phyloP scores from a whole-genome alignment of 1,140 invertebrate genomes.

The Thaumetopoea pityocampa region DNA sequence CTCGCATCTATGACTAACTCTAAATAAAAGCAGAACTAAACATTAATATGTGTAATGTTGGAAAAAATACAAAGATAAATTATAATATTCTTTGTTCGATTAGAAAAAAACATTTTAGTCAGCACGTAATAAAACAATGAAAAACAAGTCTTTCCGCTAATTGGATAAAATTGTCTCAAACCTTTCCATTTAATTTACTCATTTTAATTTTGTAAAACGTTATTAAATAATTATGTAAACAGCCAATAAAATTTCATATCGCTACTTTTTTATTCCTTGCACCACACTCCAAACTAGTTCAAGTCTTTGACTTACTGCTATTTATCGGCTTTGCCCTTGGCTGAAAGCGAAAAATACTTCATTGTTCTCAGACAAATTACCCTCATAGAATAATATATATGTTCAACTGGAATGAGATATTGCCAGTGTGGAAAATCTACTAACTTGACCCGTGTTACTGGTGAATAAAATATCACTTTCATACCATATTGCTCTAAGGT shows the following conservation, averaged over 20 bases:
- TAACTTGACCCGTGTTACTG: slow-evolving; percentile 11
- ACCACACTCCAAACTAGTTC: slow-evolving; percentile 28
- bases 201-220: no score
- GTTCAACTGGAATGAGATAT: slow-evolving; percentile 21
- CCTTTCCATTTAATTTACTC: no score
- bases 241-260: neutral
- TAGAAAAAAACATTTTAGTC: no score
- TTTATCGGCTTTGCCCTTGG: slow-evolving; percentile 37
- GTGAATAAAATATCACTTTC: slow-evolving; percentile 20
- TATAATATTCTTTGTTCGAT: no score
- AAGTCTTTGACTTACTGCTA: slow-evolving; percentile 37
- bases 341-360: slow-evolving; percentile 51
- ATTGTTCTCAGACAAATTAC: slow-evolving; percentile 58
- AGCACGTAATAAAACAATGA: no score
- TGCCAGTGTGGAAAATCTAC: slow-evolving; percentile 4
- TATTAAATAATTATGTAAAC: neutral
- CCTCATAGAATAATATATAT: slow-evolving; percentile 29
- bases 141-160: no score
- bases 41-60: no score
- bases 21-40: no score
- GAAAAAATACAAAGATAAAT: no score
- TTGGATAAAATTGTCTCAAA: no score
- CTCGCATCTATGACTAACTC: no score
- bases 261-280: slow-evolving; percentile 1
- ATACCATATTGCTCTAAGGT: slow-evolving; percentile 11